Evolutionary conservation across 2,113 vertebrate genomes (phyloP).

Genomic region (Cephalopterus ornatus): DNA sequence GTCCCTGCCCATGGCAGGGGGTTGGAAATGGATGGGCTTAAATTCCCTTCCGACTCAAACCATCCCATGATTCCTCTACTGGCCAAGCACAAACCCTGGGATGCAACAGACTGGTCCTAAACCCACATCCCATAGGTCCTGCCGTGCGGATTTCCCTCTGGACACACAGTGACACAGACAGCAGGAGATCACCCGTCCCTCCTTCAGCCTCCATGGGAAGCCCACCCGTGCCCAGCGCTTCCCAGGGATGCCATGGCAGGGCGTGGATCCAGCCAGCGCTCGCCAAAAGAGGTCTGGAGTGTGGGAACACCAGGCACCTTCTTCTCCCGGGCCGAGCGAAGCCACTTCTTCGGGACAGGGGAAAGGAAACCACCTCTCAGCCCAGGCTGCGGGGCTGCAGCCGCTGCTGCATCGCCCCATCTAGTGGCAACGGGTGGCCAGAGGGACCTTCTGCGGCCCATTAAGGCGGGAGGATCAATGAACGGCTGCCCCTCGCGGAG

Average conservation of each 20-base stretch:
- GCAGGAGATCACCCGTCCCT: rapidly evolving
- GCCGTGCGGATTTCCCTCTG: rapidly evolving
- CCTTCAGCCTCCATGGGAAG: not conserved
- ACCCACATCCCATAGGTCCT: rapidly evolving
- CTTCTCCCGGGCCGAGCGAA: rapidly evolving
- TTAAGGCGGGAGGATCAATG: not conserved
- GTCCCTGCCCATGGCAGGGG: no score
- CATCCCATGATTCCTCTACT: rapidly evolving
- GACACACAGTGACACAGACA: not conserved
- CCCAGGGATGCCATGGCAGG: rapidly evolving
- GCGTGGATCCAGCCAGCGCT: not conserved
- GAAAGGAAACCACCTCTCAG: not conserved
- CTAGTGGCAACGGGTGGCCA: conserved; percentile 3
- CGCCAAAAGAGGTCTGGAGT: rapidly evolving
- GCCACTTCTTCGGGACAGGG: rapidly evolving
- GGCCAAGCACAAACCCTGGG: not conserved
- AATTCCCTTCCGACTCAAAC: not conserved
- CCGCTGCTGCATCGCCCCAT: conserved; percentile 54
- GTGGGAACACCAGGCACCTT: rapidly evolving
- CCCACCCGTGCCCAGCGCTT: rapidly evolving
- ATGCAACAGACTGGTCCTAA: not conserved
- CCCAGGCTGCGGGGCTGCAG: not conserved
- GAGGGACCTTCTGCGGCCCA: not conserved
- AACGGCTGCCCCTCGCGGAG: not conserved
- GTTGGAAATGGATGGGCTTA: not conserved